phyloP scores from a whole-genome alignment of 2,113 vertebrate species.

The Mandrillus leucophaeus region DNA sequence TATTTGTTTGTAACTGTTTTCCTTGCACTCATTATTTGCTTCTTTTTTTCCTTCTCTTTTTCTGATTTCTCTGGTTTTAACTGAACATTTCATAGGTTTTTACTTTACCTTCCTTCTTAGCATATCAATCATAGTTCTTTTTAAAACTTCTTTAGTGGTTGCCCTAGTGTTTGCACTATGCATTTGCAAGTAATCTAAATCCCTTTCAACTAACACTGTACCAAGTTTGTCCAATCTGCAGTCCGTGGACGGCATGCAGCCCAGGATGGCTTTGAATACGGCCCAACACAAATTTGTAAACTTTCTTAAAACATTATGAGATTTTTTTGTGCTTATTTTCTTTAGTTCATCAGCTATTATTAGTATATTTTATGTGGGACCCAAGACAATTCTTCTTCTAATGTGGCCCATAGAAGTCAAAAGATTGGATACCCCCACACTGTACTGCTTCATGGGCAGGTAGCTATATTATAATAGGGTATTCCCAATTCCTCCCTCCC shows the following conservation, averaged over 20 bases:
- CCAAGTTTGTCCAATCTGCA: too few relatives aligned
- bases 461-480: background rate
- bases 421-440: background rate
- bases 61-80: background rate
- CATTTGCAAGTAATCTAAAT: background rate
- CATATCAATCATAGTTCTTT: background rate
- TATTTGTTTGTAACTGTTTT: background rate
- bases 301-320: too few relatives aligned
- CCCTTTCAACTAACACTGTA: background rate
- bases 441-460: background rate
- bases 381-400: too few relatives aligned
- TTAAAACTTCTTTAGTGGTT: background rate
- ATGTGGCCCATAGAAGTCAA: too few relatives aligned
- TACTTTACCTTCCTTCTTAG: background rate
- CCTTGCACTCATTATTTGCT: background rate
- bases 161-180: background rate
- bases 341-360: too few relatives aligned
- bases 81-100: background rate
- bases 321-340: too few relatives aligned
- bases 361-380: too few relatives aligned
- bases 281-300: too few relatives aligned
- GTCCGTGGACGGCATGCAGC: too few relatives aligned
- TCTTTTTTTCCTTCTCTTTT: background rate
- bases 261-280: too few relatives aligned
- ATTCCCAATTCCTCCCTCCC: background rate